Conservation (phyloP, 1,140 invertebrate genomes). For the Alviniconcha marisindica region DNA sequence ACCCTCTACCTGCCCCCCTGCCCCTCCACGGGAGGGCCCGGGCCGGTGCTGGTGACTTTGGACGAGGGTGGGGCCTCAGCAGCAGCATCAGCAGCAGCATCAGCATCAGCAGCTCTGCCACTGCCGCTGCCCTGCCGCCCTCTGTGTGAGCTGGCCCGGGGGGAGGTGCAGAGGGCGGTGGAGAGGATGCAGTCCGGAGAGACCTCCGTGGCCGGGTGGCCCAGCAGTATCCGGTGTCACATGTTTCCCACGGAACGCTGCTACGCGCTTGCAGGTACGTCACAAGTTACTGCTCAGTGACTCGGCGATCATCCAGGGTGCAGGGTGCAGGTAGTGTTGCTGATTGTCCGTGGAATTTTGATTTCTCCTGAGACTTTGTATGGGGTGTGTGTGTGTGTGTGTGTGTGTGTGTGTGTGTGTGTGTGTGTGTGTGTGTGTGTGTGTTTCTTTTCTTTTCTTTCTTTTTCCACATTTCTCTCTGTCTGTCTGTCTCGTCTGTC, state of each 20-base stretch:
- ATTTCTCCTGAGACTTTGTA: slow-evolving; percentile 1
- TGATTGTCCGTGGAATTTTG: not conserved
- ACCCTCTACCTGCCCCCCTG: slow-evolving; percentile 33
- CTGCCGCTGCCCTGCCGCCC: slow-evolving; percentile 21
- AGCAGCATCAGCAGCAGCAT: too few species aligned
- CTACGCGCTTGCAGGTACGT: slow-evolving; percentile 25
- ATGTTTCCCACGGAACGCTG: slow-evolving; percentile 37
- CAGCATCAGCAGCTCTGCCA: too few species aligned
- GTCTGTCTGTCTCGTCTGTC: not conserved
- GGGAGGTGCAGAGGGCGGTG: not conserved
- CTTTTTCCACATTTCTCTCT: not conserved
- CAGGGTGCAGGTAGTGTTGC: not conserved
- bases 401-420: not conserved
- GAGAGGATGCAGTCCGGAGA: not conserved
- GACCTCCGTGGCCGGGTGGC: not conserved
- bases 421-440: not conserved
- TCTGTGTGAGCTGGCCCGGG: slow-evolving; percentile 30
- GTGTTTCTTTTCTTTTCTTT: not conserved
- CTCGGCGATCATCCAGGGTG: not conserved
- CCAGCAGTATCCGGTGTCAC: slow-evolving; percentile 27
- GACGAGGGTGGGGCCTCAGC: not conserved
- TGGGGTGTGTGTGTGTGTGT: slow-evolving; percentile 21
- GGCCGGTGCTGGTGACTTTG: not conserved
- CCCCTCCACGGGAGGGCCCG: not conserved
- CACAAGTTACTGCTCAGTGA: not conserved